These are phyloP conservation scores for Drosophila paucipuncta DNA, from an alignment of 2,888 invertebrate species.

Conservation along the genomic window DNA sequence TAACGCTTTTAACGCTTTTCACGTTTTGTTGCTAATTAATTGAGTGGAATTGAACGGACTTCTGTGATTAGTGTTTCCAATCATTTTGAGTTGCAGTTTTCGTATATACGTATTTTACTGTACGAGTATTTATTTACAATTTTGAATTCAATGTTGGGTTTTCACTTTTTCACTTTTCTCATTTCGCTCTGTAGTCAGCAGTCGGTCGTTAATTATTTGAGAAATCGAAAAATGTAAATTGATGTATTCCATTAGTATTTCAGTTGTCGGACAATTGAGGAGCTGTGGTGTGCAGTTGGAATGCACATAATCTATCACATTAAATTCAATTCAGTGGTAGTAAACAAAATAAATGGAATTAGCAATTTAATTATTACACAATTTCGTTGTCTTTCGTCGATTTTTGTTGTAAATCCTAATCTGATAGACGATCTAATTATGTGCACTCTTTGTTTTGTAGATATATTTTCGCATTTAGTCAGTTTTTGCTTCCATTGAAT, in stretches of 20 bases:
- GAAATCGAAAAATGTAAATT: neutral
- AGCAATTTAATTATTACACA: neutral
- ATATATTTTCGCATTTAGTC: constrained; percentile 5
- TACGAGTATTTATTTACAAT: too few relatives aligned
- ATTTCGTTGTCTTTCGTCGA: neutral
- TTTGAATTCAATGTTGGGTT: neutral
- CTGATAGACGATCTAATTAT: neutral
- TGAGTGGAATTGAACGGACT: too few relatives aligned
- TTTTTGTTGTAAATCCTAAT: neutral
- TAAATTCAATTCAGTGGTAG: neutral
- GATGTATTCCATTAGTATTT: neutral
- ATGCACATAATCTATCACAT: neutral
- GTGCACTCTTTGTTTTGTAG: neutral
- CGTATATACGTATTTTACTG: too few relatives aligned
- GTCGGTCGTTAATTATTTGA: neutral
- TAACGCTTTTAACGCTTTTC: neutral
- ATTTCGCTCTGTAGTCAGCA: neutral
- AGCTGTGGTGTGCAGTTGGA: neutral
- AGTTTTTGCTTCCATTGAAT: constrained; percentile 19
- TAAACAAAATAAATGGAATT: neutral
- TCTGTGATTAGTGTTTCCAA: too few relatives aligned
- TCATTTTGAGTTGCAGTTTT: too few relatives aligned
- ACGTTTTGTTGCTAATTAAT: too few relatives aligned
- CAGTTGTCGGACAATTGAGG: neutral
- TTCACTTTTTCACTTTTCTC: neutral